Percentiles rank a stretch among this genome's conserved stretches.
These are phyloP conservation scores for Pelvicachromis taeniatus DNA, from an alignment of 2,113 vertebrate genomes.

Conservation along the genomic window DNA sequence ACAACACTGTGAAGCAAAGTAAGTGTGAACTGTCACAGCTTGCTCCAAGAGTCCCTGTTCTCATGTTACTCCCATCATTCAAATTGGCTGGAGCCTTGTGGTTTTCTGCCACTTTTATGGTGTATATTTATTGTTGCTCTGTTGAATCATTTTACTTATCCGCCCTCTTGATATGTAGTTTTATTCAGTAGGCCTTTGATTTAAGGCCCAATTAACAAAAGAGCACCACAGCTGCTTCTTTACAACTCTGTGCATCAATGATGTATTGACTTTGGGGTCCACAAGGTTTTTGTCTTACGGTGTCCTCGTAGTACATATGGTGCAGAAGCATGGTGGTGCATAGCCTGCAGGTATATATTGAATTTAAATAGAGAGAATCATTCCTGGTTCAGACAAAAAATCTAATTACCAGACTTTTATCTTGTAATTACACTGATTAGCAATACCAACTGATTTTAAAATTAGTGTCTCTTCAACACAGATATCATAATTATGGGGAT, in stretches of 20 bases:
- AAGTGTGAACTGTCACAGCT: slow-evolving; percentile 36
- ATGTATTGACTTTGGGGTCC: slow-evolving; percentile 14
- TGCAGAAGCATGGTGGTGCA: neutral
- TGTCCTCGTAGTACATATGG: neutral
- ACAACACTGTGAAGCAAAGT: slow-evolving; percentile 23
- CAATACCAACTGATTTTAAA: neutral
- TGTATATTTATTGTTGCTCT: slow-evolving; percentile 39
- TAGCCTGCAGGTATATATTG: neutral
- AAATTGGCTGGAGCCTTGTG: neutral
- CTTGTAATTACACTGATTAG: slow-evolving; percentile 1
- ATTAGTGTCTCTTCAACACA: neutral
- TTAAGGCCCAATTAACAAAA: slow-evolving; percentile 68
- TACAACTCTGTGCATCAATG: slow-evolving; percentile 27
- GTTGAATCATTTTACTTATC: slow-evolving; percentile 38
- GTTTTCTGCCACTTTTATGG: slow-evolving; percentile 42
- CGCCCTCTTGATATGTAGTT: slow-evolving; percentile 16
- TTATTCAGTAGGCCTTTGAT: slow-evolving; percentile 51
- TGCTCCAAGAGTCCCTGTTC: slow-evolving; percentile 2
- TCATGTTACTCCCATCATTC: slow-evolving; percentile 27
- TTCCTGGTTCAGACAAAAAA: neutral
- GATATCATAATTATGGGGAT: neutral
- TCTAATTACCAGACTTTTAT: neutral
- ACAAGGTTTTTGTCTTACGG: neutral
- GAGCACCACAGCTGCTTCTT: slow-evolving; percentile 47
- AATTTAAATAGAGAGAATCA: neutral